A percentile compares a stretch with the other conserved stretches of the same genome.
These are phyloP conservation scores for Megaleporinus macrocephalus DNA, from an alignment of 2,113 vertebrate species.

Conservation along the genomic window DNA sequence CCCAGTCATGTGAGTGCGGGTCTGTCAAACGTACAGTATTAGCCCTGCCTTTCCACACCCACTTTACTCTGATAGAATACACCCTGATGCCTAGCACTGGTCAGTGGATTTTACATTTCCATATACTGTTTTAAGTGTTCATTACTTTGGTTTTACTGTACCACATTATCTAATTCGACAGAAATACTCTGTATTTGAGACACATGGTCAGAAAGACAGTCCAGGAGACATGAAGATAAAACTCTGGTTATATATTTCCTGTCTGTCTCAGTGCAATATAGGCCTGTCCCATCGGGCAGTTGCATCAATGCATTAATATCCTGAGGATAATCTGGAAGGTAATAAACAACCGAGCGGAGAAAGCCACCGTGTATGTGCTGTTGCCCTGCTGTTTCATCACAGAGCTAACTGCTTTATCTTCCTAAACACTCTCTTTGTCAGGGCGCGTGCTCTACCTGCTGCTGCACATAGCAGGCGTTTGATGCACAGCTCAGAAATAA, in stretches of 20 bases:
- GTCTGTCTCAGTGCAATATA: background rate
- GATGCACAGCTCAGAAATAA: background rate
- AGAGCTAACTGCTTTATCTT: background rate
- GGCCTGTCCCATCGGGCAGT: background rate
- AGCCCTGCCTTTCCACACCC: no score
- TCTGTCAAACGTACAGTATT: no score
- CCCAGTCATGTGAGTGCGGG: no score
- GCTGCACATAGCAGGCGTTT: conserved; percentile 1
- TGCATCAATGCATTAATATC: background rate
- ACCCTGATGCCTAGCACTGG: no score
- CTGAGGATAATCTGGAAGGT: background rate
- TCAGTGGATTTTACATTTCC: background rate
- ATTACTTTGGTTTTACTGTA: background rate
- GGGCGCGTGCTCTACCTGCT: background rate
- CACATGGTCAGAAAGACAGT: background rate
- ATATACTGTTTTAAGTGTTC: background rate
- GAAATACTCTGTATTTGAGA: background rate
- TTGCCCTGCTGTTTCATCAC: background rate
- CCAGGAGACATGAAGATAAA: background rate
- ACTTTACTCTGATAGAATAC: no score
- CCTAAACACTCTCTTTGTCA: background rate
- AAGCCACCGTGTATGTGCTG: no score
- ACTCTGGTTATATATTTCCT: background rate
- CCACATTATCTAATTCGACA: background rate
- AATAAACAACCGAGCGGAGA: background rate